phyloP scores from a whole-genome alignment of 2,113 vertebrate species.

The Polypterus senegalus region DNA sequence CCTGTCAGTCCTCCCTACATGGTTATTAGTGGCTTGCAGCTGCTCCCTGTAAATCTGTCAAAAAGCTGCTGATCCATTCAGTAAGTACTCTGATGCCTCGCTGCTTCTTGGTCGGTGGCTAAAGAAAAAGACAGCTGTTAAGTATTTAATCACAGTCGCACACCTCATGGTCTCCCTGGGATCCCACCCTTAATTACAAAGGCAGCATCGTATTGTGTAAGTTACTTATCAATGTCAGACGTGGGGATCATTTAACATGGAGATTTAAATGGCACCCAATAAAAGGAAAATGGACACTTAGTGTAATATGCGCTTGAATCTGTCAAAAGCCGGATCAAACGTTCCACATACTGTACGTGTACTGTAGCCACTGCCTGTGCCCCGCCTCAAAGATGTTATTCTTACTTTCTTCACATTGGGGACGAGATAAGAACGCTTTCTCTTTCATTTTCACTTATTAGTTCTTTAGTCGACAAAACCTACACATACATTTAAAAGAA shows the following conservation, averaged over 20 bases:
- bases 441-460: not conserved
- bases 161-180: not conserved
- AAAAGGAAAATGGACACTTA: not conserved
- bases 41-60: conserved; percentile 7
- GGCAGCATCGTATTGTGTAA: not conserved
- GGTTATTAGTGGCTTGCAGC: conserved; percentile 1
- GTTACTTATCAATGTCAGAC: conserved; percentile 1
- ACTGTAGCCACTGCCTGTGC: not conserved
- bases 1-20: conserved; percentile 3
- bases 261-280: not conserved
- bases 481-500: too few relatives aligned
- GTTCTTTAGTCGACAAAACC: not conserved
- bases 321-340: not conserved
- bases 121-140: conserved; percentile 7
- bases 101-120: conserved; percentile 2
- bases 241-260: not conserved
- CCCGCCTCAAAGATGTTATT: not conserved
- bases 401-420: not conserved
- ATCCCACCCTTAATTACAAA: conserved; percentile 7
- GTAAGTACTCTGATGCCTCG: conserved; percentile 3
- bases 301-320: not conserved
- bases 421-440: not conserved
- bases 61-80: conserved; percentile 5
- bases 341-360: not conserved
- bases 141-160: conserved; percentile 3